Evolutionary conservation across 2,797 vertebrate genomes (phyloP).

Genomic region (Pseudopleuronectes americanus): DNA sequence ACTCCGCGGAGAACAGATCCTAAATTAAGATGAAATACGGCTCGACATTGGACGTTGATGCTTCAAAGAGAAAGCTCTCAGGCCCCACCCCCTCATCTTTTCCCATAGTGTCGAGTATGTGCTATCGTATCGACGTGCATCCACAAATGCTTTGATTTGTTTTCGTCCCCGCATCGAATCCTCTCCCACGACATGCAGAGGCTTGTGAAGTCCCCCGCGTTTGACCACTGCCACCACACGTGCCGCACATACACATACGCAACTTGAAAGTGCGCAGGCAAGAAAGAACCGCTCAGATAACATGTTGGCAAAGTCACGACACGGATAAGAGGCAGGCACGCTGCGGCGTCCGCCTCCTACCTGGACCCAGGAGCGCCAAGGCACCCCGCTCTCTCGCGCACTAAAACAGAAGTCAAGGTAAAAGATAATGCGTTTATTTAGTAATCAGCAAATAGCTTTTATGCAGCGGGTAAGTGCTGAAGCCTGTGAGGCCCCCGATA

Average conservation of each 20-base stretch:
- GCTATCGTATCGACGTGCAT: slow-evolving; percentile 45
- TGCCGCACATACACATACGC: slow-evolving; percentile 44
- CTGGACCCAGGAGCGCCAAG: slow-evolving; percentile 42
- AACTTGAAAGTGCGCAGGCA: slow-evolving; percentile 51
- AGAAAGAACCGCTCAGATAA: slow-evolving; percentile 57
- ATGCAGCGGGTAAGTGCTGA: slow-evolving; percentile 83
- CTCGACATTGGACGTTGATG: slow-evolving; percentile 46
- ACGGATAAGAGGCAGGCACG: slow-evolving; percentile 52
- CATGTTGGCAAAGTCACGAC: slow-evolving; percentile 69
- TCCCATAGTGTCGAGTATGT: slow-evolving; percentile 34
- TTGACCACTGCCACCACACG: slow-evolving; percentile 33
- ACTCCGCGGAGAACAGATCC: slow-evolving; percentile 55
- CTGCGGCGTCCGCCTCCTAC: slow-evolving; percentile 49
- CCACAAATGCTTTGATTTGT: slow-evolving; percentile 61
- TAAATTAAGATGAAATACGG: slow-evolving; percentile 61
- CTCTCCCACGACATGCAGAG: slow-evolving; percentile 28
- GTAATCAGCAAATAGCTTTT: slow-evolving; percentile 91
- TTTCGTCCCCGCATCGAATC: neutral
- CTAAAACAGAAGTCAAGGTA: slow-evolving; percentile 82
- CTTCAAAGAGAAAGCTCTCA: slow-evolving; percentile 61
- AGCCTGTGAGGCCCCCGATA: slow-evolving; percentile 83
- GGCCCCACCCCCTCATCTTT: slow-evolving; percentile 28
- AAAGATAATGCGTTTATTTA: slow-evolving; percentile 88
- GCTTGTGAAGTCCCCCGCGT: slow-evolving; percentile 51
- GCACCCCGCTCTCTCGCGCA: slow-evolving; percentile 15